These are phyloP conservation scores for Eledona agricola DNA, from an alignment of 2,888 invertebrate genomes.

Conservation along the genomic window DNA sequence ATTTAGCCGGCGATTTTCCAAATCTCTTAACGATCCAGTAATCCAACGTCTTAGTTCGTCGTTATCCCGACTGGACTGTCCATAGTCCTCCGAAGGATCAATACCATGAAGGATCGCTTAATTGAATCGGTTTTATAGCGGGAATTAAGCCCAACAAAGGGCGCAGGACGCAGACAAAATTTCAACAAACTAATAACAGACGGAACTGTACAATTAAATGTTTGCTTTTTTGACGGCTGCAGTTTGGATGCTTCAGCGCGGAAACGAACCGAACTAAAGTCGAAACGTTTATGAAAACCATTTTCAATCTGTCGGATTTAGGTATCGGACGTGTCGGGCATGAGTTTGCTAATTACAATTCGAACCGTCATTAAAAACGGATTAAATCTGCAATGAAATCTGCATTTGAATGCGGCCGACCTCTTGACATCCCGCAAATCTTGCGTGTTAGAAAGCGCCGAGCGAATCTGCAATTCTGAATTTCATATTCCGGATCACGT, in stretches of 20 bases:
- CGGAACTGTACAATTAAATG: too few relatives aligned
- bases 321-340: conserved; percentile 22
- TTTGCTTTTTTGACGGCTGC: too few relatives aligned
- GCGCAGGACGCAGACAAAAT: too few relatives aligned
- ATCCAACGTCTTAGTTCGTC: conserved; percentile 52
- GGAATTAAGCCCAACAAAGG: too few relatives aligned
- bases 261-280: too few relatives aligned
- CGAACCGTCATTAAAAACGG: conserved; percentile 33
- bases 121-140: conserved; percentile 41
- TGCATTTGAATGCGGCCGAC: conserved; percentile 30
- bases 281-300: too few relatives aligned
- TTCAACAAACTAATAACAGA: too few relatives aligned
- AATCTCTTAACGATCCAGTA: conserved; percentile 59
- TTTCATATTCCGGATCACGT: conserved; percentile 53
- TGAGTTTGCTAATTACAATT: conserved; percentile 23
- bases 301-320: too few relatives aligned
- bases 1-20: conserved; percentile 58
- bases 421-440: conserved; percentile 34
- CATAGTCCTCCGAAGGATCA: conserved; percentile 37
- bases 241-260: too few relatives aligned
- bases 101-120: conserved; percentile 39
- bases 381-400: conserved; percentile 30
- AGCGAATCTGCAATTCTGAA: conserved; percentile 50
- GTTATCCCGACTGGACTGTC: conserved; percentile 39
- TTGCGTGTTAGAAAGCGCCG: conserved; percentile 10